Percentiles rank a stretch among this genome's conserved stretches.
phyloP scores from a whole-genome alignment of 2,113 vertebrate genomes.

The Hemichromis elongatus region DNA sequence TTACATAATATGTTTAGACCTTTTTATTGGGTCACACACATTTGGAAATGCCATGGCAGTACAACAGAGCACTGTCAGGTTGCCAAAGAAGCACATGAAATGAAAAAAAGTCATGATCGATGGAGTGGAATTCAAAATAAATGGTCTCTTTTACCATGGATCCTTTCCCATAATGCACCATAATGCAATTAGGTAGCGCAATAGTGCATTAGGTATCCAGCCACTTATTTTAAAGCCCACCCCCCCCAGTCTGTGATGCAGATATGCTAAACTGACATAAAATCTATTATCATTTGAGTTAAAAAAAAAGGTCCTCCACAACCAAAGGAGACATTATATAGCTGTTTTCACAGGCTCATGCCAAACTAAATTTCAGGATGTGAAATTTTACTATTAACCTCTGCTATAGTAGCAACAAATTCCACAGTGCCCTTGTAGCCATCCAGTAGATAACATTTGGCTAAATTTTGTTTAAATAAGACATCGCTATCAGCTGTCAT shows the following conservation, averaged over 20 bases:
- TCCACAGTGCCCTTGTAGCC: background rate
- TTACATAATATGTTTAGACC: background rate
- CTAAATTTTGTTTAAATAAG: background rate
- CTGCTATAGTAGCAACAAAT: background rate
- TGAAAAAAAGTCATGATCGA: background rate
- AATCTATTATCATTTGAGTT: background rate
- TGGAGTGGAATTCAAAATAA: background rate
- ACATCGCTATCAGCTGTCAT: background rate
- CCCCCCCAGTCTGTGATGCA: background rate
- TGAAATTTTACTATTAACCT: background rate
- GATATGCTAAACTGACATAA: background rate
- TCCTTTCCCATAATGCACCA: background rate
- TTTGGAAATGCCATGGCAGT: background rate
- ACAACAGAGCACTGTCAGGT: background rate
- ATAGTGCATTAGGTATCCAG: background rate
- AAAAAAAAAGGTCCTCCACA: background rate
- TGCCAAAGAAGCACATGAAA: background rate
- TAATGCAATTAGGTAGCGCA: background rate
- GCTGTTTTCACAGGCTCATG: background rate
- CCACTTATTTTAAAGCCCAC: background rate
- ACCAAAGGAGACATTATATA: background rate
- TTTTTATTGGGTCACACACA: background rate
- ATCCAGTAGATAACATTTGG: background rate
- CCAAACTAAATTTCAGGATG: background rate
- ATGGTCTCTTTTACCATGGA: background rate